Conservation (phyloP, 2,888 invertebrate species). For the Euphydryas editha region DNA sequence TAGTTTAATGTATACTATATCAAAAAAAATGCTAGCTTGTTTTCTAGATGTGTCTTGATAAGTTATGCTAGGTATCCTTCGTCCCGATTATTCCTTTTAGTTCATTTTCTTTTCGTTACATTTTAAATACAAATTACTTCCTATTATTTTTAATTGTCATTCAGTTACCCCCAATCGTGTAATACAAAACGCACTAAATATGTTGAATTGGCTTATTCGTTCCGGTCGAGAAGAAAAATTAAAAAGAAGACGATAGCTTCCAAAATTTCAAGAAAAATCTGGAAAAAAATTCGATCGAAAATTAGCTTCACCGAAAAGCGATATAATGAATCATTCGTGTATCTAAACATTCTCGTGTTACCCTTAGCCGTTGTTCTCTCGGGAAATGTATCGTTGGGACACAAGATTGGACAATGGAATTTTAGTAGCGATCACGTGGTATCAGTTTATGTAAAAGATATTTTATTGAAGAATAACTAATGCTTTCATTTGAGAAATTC, state of each 20-base stretch:
- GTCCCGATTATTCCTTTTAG: constrained; percentile 63
- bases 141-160: constrained; percentile 44
- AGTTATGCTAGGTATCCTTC: constrained; percentile 73
- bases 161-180: constrained; percentile 35
- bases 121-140: constrained; percentile 48
- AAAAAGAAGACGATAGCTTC: constrained; percentile 48
- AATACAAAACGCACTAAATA: constrained; percentile 34
- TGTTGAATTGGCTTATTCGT: constrained; percentile 48
- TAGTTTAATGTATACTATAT: constrained; percentile 75
- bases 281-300: constrained; percentile 41
- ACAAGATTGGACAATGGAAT: constrained; percentile 77
- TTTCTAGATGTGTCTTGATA: constrained; percentile 77
- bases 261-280: constrained; percentile 39
- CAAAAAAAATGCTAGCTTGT: constrained; percentile 78
- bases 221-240: constrained; percentile 38
- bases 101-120: constrained; percentile 43
- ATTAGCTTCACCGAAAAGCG: constrained; percentile 53
- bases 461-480: constrained; percentile 73
- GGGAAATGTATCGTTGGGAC: constrained; percentile 68
- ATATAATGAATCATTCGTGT: constrained; percentile 74
- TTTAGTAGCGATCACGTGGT: constrained; percentile 73
- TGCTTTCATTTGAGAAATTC: constrained; percentile 73
- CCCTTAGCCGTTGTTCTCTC: constrained; percentile 74
- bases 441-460: constrained; percentile 66
- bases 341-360: constrained; percentile 77